Conservation (phyloP, 2,888 invertebrate genomes). For the Palloptera scutellata region DNA sequence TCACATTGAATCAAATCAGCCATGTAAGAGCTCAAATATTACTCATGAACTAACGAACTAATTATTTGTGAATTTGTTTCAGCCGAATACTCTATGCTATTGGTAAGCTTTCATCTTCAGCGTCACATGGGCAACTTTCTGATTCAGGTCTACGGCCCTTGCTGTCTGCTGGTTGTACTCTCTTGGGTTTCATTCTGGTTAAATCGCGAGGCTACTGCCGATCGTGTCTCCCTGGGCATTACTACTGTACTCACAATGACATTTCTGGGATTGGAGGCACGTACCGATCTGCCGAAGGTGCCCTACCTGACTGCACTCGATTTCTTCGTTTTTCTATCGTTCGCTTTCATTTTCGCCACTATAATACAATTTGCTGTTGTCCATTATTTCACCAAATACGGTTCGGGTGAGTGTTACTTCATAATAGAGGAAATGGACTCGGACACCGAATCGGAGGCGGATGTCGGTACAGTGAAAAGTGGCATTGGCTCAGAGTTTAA, state of each 20-base stretch:
- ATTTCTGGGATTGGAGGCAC: conserved; percentile 79
- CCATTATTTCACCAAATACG: conserved; percentile 85
- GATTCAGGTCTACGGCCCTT: conserved; percentile 86
- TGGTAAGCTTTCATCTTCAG: conserved; percentile 79
- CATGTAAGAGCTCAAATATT: conserved; percentile 45
- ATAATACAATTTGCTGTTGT: conserved; percentile 86
- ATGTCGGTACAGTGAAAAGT: conserved; percentile 39
- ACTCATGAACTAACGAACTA: too few species aligned
- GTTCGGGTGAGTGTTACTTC: conserved; percentile 81
- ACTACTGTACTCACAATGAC: conserved; percentile 88
- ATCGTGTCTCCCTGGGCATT: conserved; percentile 81
- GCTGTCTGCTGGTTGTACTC: conserved; percentile 81
- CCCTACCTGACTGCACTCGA: conserved; percentile 87
- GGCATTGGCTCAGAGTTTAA: conserved; percentile 53
- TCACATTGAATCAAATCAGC: conserved; percentile 51
- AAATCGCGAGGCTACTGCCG: conserved; percentile 83
- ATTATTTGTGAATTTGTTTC: conserved; percentile 37
- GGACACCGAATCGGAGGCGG: conserved; percentile 70
- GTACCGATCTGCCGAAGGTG: conserved; percentile 84
- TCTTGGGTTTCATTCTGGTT: conserved; percentile 90
- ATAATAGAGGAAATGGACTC: conserved; percentile 70
- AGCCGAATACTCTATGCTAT: conserved; percentile 76
- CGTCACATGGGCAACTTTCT: conserved; percentile 87
- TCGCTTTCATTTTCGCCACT: conserved; percentile 81
- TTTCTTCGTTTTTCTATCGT: conserved; percentile 83